Conservation (phyloP, 1,140 invertebrate genomes). For the Campoletis sonorensis region DNA sequence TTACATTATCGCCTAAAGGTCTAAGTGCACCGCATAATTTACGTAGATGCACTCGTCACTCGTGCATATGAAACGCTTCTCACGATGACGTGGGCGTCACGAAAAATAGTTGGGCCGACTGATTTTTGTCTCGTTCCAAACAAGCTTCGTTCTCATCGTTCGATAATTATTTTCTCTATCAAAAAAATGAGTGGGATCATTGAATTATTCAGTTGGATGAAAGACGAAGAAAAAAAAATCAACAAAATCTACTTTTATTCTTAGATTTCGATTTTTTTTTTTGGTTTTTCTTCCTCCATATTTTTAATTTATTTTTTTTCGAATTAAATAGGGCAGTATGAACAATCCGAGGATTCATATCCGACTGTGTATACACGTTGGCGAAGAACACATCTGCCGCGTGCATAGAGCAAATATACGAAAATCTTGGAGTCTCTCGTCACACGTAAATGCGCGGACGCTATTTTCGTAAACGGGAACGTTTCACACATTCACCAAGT, state of each 20-base stretch:
- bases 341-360: slow-evolving; percentile 13
- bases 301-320: not conserved
- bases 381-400: slow-evolving; percentile 22
- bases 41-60: slow-evolving; percentile 33
- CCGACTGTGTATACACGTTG: not conserved
- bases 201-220: not conserved
- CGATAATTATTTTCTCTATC: too few relatives aligned
- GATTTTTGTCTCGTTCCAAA: not conserved
- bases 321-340: not conserved
- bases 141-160: not conserved
- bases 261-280: not conserved
- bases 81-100: slow-evolving; percentile 11
- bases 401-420: slow-evolving; percentile 23
- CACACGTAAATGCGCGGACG: slow-evolving; percentile 4
- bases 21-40: slow-evolving; percentile 42
- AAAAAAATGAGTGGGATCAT: not conserved
- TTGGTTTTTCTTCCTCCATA: not conserved
- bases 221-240: too few relatives aligned
- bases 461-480: slow-evolving; percentile 35
- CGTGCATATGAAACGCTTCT: slow-evolving; percentile 20
- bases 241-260: too few relatives aligned
- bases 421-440: slow-evolving; percentile 2
- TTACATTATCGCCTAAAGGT: slow-evolving; percentile 38
- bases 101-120: slow-evolving; percentile 18
- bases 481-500: not conserved